These are phyloP conservation scores for Ianthella basta DNA, from an alignment of 37 sponge, comb jelly and placozoan species.

Conservation along the genomic window DNA sequence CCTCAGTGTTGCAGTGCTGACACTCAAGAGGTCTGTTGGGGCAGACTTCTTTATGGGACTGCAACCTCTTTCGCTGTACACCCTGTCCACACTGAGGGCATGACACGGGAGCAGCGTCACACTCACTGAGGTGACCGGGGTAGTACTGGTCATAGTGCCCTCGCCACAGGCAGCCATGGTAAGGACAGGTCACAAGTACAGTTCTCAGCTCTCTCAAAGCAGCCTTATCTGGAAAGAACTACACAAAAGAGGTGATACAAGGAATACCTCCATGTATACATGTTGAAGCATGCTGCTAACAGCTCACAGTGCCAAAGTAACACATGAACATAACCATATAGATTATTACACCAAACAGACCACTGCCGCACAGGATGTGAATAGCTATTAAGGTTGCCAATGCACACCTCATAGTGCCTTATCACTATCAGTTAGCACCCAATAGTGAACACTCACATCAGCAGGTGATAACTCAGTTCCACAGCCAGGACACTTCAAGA, in stretches of 20 bases:
- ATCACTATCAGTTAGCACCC: not conserved
- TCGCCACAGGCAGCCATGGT: constrained; percentile 65
- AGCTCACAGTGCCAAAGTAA: too few relatives aligned
- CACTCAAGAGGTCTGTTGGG: constrained; percentile 40
- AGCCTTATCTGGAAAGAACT: constrained; percentile 71
- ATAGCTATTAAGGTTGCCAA: too few relatives aligned
- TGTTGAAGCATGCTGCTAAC: too few relatives aligned
- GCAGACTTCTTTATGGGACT: constrained; percentile 40
- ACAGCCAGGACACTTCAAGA: constrained; percentile 15
- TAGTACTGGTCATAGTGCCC: constrained; percentile 43
- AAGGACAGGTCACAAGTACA: constrained; percentile 36
- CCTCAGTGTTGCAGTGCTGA: constrained; percentile 30
- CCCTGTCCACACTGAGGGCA: constrained; percentile 52
- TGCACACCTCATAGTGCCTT: too few relatives aligned
- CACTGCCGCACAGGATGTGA: too few relatives aligned
- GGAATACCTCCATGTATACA: too few relatives aligned
- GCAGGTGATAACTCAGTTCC: not conserved
- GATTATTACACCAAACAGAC: too few relatives aligned
- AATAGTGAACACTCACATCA: not conserved
- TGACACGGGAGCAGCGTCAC: constrained; percentile 28
- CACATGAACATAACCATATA: too few relatives aligned
- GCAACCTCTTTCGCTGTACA: constrained; percentile 17
- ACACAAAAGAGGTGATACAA: too few relatives aligned
- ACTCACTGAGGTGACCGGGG: constrained; percentile 45
- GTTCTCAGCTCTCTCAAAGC: constrained; percentile 49